phyloP scores from a whole-genome alignment of 2,113 vertebrate genomes.

The Capra hircus region DNA sequence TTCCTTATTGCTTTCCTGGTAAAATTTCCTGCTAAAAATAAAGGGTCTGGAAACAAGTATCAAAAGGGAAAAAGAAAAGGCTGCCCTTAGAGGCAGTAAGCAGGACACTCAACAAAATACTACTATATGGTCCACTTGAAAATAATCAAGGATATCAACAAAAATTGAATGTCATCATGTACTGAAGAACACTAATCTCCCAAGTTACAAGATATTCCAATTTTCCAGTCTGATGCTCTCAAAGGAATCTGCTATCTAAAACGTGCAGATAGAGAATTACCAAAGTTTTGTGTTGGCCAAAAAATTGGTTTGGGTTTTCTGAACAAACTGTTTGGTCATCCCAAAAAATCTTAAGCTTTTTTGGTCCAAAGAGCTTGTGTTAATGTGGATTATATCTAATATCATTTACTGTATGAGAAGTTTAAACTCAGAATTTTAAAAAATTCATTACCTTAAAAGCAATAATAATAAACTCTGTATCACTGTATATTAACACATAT shows the following conservation, averaged over 20 bases:
- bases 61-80: neutral
- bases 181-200: neutral
- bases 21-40: neutral
- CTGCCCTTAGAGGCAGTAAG: neutral
- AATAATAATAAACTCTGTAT: neutral
- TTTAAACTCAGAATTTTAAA: neutral
- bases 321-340: neutral
- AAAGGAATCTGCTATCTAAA: neutral
- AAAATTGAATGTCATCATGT: neutral
- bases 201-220: neutral
- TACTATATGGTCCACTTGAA: neutral
- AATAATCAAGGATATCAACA: conserved; percentile 5
- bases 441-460: neutral
- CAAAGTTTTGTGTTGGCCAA: neutral
- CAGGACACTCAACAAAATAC: neutral
- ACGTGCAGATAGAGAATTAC: neutral
- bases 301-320: neutral
- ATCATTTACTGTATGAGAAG: neutral
- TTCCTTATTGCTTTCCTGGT: neutral
- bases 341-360: neutral
- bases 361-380: neutral
- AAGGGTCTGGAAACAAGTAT: neutral
- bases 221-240: conserved; percentile 6
- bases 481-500: neutral
- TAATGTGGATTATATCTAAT: neutral